Conservation (phyloP, 2,797 vertebrate genomes). For the Pseudochirops cupreus region DNA sequence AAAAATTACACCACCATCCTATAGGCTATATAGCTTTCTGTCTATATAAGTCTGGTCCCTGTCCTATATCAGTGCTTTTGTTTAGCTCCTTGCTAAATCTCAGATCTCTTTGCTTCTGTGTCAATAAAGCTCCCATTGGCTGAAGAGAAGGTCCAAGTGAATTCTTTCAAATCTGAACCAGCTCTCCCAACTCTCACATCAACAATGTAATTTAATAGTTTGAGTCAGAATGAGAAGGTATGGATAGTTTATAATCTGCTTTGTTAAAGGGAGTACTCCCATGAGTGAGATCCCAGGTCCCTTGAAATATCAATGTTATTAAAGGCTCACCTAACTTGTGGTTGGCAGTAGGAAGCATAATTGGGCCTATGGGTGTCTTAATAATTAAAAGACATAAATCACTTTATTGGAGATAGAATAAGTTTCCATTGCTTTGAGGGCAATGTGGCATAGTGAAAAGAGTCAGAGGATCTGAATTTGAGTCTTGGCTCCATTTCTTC, state of each 20-base stretch:
- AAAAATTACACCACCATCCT: too few species aligned
- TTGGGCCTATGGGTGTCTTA: neutral
- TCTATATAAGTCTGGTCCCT: too few species aligned
- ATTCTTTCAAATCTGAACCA: too few species aligned
- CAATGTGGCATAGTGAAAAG: neutral
- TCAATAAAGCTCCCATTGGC: too few species aligned
- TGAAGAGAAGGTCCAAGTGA: too few species aligned
- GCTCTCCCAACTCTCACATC: too few species aligned
- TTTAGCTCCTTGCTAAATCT: too few species aligned
- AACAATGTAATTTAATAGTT: neutral
- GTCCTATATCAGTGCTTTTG: too few species aligned
- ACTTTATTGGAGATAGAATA: neutral
- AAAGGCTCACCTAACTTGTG: neutral
- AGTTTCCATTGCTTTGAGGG: neutral
- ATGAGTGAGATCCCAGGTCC: neutral
- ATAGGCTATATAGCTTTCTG: too few species aligned
- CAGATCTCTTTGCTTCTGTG: too few species aligned
- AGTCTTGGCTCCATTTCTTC: neutral
- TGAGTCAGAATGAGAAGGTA: neutral
- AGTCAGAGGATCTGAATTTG: neutral
- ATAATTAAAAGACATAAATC: neutral
- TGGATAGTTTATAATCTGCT: neutral
- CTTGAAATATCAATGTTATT: neutral
- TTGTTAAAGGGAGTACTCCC: neutral
- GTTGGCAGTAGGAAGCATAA: neutral